Conservation (phyloP, 2,113 vertebrate genomes). For the Actenoides hombroni region DNA sequence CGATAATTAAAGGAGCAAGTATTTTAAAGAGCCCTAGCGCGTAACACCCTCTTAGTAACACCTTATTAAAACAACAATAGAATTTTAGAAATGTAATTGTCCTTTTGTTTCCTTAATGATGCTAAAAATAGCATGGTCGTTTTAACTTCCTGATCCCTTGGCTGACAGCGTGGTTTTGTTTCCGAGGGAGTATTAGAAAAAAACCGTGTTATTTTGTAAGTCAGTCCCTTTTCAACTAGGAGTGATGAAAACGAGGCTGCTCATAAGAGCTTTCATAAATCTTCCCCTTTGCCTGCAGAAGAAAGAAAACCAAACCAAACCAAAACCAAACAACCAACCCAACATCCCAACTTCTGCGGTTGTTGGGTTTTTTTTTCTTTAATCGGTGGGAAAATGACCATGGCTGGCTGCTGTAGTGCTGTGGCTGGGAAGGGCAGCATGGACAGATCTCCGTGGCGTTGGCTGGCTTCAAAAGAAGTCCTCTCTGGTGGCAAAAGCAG, state of each 20-base stretch:
- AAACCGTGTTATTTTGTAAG: background rate
- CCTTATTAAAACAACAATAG: slow-evolving; percentile 29
- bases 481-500: background rate
- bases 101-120: background rate
- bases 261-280: background rate
- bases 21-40: slow-evolving; percentile 1
- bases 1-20: slow-evolving; percentile 24
- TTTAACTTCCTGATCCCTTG: background rate
- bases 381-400: background rate
- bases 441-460: background rate
- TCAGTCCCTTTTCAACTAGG: background rate
- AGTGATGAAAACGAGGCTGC: background rate
- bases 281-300: background rate
- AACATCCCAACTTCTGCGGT: background rate
- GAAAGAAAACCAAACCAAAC: background rate
- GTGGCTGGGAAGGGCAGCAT: background rate
- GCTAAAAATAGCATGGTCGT: background rate
- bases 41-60: slow-evolving; percentile 12
- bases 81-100: slow-evolving; percentile 39
- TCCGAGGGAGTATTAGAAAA: background rate
- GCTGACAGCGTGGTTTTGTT: background rate
- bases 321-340: background rate
- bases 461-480: background rate
- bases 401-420: background rate
- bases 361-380: background rate